Evolutionary conservation across 2,113 vertebrate genomes (phyloP), one percentile per base, ranked within the genome.

Genomic region (Pardalotus punctatus): DNA sequence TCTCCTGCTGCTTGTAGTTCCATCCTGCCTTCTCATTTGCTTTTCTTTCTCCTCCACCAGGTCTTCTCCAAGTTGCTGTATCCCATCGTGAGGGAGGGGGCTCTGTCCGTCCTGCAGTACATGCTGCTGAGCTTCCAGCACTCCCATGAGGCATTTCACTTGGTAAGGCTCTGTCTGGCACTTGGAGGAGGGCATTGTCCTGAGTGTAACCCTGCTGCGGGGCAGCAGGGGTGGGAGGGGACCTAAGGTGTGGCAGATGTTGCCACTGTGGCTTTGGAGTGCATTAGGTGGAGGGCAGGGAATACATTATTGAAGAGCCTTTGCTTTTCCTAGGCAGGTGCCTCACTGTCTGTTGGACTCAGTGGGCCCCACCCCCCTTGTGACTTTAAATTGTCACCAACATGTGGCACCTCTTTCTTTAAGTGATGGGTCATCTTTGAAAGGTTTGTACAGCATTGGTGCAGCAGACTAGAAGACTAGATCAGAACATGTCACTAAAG

Each of bases 61-160:
- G 98, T 98, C 61, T 98, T 98, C 88, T 98, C 98, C 81, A 98
- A 98, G 93, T 64, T 98, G 64, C 95, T 98, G 57, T 98, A 98
- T 71, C 98, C 98, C 38, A 98, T 98, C 0, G 97, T 98, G 81
- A 97, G 98, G 54, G 98, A 98, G 16, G 97, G 97, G 1, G 98
- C 98, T 22, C 92, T 98, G 76, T 98, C 97, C 1, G 98, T 98
- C 57, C 97, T 98, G 72, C 97, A 98, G 85, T 98, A 98, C 76
- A 98, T 98, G 98, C 97, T 98, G 40, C 96, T 98, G 90, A 98
- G 98, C 81, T 98, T 98, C 96, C 98, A 98, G 95, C 98, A 98
- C 71, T 98, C 98, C 24, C 98, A 98, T 0, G 98, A 98, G 76
- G 98, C 98, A 8, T 98, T 98, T 96, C 98, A 98, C 89, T 73